Conservation (phyloP, 2,888 invertebrate species). For the Campoplex capitator region DNA sequence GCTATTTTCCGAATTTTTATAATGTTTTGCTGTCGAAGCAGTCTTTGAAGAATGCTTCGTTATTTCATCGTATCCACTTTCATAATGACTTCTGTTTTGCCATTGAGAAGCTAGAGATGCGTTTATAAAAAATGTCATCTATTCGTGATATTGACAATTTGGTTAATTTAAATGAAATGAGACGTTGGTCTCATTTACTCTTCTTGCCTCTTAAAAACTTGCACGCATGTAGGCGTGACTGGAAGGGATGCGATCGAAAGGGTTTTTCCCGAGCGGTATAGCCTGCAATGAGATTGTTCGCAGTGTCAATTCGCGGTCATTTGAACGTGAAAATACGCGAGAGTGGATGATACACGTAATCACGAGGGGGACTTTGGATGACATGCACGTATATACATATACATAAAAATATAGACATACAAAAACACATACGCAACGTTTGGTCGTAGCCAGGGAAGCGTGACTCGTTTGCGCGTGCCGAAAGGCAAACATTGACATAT, state of each 20-base stretch:
- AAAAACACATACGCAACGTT: constrained; percentile 15
- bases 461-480: constrained; percentile 78
- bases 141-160: background rate
- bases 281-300: constrained; percentile 35
- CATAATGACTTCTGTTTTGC: too few species aligned
- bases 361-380: constrained; percentile 27
- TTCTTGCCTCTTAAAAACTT: background rate
- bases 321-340: constrained; percentile 71
- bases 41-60: too few species aligned
- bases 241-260: background rate
- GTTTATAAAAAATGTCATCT: too few species aligned
- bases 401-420: constrained; percentile 18
- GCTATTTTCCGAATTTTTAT: too few species aligned
- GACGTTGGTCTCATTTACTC: background rate
- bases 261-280: background rate
- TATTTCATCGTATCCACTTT: too few species aligned
- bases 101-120: too few species aligned
- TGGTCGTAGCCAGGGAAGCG: constrained; percentile 75
- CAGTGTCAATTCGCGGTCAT: constrained; percentile 73
- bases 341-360: constrained; percentile 50
- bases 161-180: background rate
- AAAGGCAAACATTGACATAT: constrained; percentile 83
- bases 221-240: background rate
- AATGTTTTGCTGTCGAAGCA: too few species aligned
- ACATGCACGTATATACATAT: constrained; percentile 3